These are phyloP conservation scores for Exephanes ischioxanthus DNA, from an alignment of 2,888 invertebrate species.

Conservation along the genomic window DNA sequence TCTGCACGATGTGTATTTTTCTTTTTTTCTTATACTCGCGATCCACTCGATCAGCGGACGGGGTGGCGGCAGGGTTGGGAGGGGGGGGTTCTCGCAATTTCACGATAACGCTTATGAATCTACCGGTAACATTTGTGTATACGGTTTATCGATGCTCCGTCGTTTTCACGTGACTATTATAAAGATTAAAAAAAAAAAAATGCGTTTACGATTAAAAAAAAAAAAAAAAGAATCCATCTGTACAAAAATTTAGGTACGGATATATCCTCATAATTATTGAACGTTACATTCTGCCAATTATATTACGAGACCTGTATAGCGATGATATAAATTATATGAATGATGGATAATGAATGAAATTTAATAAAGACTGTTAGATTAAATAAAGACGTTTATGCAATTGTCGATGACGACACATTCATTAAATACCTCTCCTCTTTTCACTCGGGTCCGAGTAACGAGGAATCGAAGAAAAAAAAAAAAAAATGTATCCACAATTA, in stretches of 20 bases:
- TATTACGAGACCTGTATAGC: slow-evolving; percentile 79
- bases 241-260: slow-evolving; percentile 80
- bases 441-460: neutral
- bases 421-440: neutral
- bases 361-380: slow-evolving; percentile 84
- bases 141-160: slow-evolving; percentile 55
- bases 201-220: slow-evolving; percentile 22
- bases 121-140: slow-evolving; percentile 51
- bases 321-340: slow-evolving; percentile 77
- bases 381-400: slow-evolving; percentile 75
- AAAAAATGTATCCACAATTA: slow-evolving; percentile 3
- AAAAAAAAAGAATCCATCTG: slow-evolving; percentile 75
- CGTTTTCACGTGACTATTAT: slow-evolving; percentile 46
- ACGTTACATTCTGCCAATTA: slow-evolving; percentile 81
- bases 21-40: slow-evolving; percentile 5
- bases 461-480: neutral
- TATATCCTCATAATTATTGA: slow-evolving; percentile 78
- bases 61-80: no score
- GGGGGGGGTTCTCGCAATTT: slow-evolving; percentile 26
- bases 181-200: slow-evolving; percentile 37
- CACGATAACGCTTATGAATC: slow-evolving; percentile 57
- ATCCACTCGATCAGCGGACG: slow-evolving; percentile 23
- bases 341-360: slow-evolving; percentile 77
- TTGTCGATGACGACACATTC: slow-evolving; percentile 25
- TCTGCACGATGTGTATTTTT: slow-evolving; percentile 51